Percentiles rank a stretch among this genome's conserved stretches.
Conservation (phyloP, 2,888 invertebrate genomes). For the Pogonocherus hispidulus region DNA sequence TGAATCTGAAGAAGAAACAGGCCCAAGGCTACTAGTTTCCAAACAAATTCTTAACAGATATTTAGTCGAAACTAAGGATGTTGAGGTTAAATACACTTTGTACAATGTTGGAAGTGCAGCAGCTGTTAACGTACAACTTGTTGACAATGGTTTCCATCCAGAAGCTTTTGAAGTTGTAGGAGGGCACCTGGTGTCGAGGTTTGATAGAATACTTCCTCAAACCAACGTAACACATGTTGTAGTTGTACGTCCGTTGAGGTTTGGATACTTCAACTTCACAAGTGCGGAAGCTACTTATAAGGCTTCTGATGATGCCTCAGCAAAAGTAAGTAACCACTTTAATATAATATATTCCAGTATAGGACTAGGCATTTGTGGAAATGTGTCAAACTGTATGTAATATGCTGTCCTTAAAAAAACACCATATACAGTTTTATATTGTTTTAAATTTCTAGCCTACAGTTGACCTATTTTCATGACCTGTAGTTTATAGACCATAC, state of each 20-base stretch:
- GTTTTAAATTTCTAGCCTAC: too few relatives aligned
- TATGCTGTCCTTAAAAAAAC: too few relatives aligned
- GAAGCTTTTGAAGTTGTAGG: conserved; percentile 92
- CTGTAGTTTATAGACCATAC: too few relatives aligned
- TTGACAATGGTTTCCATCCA: conserved; percentile 93
- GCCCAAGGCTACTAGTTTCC: conserved; percentile 88
- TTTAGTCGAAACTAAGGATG: conserved; percentile 96
- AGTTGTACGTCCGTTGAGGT: conserved; percentile 89
- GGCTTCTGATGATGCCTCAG: conserved; percentile 74
- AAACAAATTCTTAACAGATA: conserved; percentile 97
- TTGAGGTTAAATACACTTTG: conserved; percentile 94
- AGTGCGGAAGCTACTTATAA: conserved; percentile 94
- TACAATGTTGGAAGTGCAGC: conserved; percentile 94
- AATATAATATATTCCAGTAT: background rate
- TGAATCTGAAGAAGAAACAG: conserved; percentile 76
- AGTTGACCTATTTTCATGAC: too few relatives aligned
- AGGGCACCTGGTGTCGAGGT: conserved; percentile 85
- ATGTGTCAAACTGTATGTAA: too few relatives aligned
- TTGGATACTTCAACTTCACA: conserved; percentile 97
- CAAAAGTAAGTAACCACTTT: conserved; percentile 45
- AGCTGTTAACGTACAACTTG: conserved; percentile 89
- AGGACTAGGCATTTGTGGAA: too few relatives aligned
- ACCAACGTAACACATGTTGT: conserved; percentile 95
- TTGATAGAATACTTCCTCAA: conserved; percentile 92
- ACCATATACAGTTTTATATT: too few relatives aligned